Conservation (phyloP, 2,888 invertebrate species). For the Neelides folsomi region DNA sequence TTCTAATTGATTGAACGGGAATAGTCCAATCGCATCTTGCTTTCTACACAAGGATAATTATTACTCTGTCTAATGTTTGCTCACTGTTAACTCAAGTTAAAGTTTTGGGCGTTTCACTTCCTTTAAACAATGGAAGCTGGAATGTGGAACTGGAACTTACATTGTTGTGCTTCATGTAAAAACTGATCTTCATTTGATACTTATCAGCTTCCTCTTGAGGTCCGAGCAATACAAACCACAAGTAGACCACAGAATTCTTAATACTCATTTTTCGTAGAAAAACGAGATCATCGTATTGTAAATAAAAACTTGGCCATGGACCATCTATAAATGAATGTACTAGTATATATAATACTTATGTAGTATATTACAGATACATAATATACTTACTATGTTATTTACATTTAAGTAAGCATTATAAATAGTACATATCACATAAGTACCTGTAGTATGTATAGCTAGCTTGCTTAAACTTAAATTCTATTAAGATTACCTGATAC, state of each 20-base stretch:
- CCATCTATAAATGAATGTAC: conserved; percentile 20
- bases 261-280: conserved; percentile 22
- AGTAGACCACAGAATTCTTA: conserved; percentile 19
- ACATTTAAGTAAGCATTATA: too few species aligned
- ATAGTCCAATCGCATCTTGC: conserved; percentile 22
- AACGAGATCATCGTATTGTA: conserved; percentile 20
- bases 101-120: too few species aligned
- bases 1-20: conserved; percentile 19
- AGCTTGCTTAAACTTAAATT: not conserved
- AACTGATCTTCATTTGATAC: conserved; percentile 19
- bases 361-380: too few species aligned
- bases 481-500: conserved; percentile 12
- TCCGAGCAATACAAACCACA: conserved; percentile 25
- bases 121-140: too few species aligned
- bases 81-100: too few species aligned
- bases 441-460: too few species aligned
- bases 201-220: conserved; percentile 15
- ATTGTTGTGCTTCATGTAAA: conserved; percentile 25
- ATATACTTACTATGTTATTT: too few species aligned
- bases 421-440: too few species aligned
- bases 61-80: too few species aligned
- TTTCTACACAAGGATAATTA: conserved; percentile 3
- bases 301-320: conserved; percentile 24
- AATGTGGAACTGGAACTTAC: too few species aligned
- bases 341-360: too few species aligned